Base-by-base conservation (phyloP, 2,113 vertebrate genomes). In the Gnathonemus echidnorhynchus region DNA sequence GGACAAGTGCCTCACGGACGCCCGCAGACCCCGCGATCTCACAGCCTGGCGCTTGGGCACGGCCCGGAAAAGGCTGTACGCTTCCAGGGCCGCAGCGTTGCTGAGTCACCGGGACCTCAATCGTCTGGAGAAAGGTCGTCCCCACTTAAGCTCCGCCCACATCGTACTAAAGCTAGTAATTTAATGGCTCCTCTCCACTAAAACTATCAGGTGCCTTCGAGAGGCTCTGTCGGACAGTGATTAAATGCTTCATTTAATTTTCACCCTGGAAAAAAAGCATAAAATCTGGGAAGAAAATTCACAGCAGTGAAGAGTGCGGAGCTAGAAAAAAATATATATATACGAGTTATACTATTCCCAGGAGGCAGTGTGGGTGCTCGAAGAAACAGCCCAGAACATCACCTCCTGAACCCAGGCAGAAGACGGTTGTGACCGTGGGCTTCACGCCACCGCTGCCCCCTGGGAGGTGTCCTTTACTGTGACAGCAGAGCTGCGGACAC, bases 251-350 rank as follows among this genome's bases (percentile, higher is more conserved):
- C 31, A 17, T 35, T 77, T 31, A 35, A 39, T 77, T 77, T 31
- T 31, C 70, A 39, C 70, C 13, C 31, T 31, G 62, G 2, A 39
- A 39, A 39, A 31, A 39, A 39, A 5, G 3, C 13, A 77, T 11
- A 39, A 77, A 46, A 24, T 56, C 45, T 42, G 17, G 17, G 17
- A 46, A 46, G 42, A 46, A 84, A 19, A 84, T 13, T 48, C 90
- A 90, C 88, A 80, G 52, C 90, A 46, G 56, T 42, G 66, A 86
- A 90, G 46, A 89, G 70, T 91, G 56, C 0, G 24, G 21, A 27
- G 58, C 24, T 3, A 62, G 21, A 62, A 9, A 62, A 62, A 66
- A 27, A 27, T 1, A 58, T 56, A 58, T 24, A 58, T n/a, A 24
- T 8, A 58, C 11, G 24, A 74, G 27, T 27, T 35, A 74, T 4